Evolutionary conservation across 2,888 invertebrate species (phyloP).

Genomic region (Clunio marinus): DNA sequence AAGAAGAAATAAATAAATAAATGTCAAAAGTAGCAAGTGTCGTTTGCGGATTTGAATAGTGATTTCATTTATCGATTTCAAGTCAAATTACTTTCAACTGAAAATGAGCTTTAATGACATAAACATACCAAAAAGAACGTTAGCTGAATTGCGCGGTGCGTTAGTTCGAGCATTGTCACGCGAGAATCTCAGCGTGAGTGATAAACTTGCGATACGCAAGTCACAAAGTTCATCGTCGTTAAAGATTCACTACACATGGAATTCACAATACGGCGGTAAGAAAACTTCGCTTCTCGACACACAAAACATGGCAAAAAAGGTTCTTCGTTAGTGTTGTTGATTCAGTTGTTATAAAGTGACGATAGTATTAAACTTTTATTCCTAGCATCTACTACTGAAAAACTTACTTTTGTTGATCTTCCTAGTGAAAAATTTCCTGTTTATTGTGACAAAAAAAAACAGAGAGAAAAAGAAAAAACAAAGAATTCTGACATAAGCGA

Average conservation of each 20-base stretch:
- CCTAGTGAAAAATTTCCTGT: neutral
- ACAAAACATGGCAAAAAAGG: too few species aligned
- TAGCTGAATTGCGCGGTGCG: constrained; percentile 35
- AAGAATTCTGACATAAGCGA: neutral
- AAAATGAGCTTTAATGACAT: constrained; percentile 22
- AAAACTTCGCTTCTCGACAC: neutral
- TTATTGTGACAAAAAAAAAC: neutral
- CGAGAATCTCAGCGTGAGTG: constrained; percentile 30
- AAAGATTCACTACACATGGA: constrained; percentile 6
- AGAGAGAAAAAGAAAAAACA: neutral
- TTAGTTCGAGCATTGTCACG: constrained; percentile 29
- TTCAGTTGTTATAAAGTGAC: too few species aligned
- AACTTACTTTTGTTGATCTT: constrained; percentile 10
- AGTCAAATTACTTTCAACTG: too few species aligned
- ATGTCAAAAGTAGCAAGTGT: constrained; percentile 5
- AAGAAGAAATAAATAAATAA: neutral
- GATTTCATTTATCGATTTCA: too few species aligned
- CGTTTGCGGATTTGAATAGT: too few species aligned
- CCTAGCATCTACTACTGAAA: too few species aligned
- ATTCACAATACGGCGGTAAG: constrained; percentile 13
- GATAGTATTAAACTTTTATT: too few species aligned
- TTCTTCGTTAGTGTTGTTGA: too few species aligned
- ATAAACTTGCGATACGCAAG: constrained; percentile 17
- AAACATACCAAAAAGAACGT: constrained; percentile 25
- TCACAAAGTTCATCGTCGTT: constrained; percentile 22